Evolutionary conservation across 2,888 invertebrate species (phyloP).

Genomic region (Erebia palarica): DNA sequence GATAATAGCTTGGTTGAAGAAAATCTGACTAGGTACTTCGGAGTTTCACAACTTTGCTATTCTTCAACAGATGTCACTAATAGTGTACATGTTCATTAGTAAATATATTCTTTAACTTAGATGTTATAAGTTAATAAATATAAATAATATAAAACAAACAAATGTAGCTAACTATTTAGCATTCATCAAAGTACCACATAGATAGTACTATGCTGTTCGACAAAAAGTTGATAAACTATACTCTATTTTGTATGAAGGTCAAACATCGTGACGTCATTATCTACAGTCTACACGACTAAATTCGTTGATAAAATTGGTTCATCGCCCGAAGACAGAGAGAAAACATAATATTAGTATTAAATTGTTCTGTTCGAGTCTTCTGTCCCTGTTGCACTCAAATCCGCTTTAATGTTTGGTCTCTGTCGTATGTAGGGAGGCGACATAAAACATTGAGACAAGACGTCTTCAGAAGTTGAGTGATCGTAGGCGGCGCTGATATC

Average conservation of each 20-base stretch:
- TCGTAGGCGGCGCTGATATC: not conserved
- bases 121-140: no score
- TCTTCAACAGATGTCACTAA: conserved; percentile 43
- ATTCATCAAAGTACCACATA: no score
- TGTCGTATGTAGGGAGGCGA: not conserved
- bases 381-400: not conserved
- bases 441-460: not conserved
- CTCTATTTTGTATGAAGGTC: not conserved
- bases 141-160: no score
- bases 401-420: not conserved
- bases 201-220: not conserved
- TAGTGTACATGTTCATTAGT: not conserved
- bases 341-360: not conserved
- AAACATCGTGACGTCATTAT: not conserved
- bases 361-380: not conserved
- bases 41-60: conserved; percentile 33
- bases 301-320: not conserved
- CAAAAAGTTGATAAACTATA: not conserved
- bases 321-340: not conserved
- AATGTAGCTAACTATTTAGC: no score
- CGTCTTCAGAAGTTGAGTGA: not conserved
- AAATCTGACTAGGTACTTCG: not conserved
- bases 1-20: no score
- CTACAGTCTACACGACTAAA: not conserved
- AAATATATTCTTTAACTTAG: no score